phyloP scores from a whole-genome alignment of 92 coral and sea anemone genomes.

The Heteractis magnifica region DNA sequence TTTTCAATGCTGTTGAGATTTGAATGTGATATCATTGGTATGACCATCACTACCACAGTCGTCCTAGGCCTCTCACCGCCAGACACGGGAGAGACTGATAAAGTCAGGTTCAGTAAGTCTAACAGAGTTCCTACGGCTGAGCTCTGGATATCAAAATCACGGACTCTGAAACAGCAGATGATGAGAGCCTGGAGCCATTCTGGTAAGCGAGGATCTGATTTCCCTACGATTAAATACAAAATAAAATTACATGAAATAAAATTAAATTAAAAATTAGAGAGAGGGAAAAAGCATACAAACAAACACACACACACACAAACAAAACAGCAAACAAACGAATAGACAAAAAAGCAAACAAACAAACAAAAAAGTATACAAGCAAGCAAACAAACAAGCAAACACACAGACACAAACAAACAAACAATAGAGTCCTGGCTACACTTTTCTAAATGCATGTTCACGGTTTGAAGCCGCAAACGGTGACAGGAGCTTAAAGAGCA shows the following conservation, averaged over 20 bases:
- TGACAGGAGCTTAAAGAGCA: too few relatives aligned
- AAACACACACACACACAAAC: too few relatives aligned
- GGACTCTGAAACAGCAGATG: constrained; percentile 81
- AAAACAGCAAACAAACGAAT: too few relatives aligned
- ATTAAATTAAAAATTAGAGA: too few relatives aligned
- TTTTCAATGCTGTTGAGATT: constrained; percentile 74
- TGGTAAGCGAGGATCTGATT: constrained; percentile 53
- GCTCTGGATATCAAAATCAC: constrained; percentile 88
- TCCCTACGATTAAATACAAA: not conserved
- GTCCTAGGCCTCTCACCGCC: constrained; percentile 58
- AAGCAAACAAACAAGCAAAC: too few relatives aligned
- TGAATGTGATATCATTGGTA: constrained; percentile 89
- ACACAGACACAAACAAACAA: too few relatives aligned
- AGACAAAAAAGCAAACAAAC: too few relatives aligned
- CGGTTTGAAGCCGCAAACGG: too few relatives aligned
- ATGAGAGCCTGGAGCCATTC: constrained; percentile 91
- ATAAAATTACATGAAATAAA: not conserved
- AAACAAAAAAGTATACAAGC: too few relatives aligned
- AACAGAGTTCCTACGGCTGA: constrained; percentile 91
- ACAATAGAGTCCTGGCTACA: too few relatives aligned
- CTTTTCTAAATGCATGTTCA: too few relatives aligned
- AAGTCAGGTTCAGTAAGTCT: constrained; percentile 86
- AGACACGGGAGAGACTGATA: constrained; percentile 76
- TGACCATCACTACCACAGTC: constrained; percentile 83
- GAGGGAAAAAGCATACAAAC: not conserved